These are phyloP conservation scores for Manis crassicaudata DNA, from an alignment of 2,797 vertebrate species.

Conservation along the genomic window DNA sequence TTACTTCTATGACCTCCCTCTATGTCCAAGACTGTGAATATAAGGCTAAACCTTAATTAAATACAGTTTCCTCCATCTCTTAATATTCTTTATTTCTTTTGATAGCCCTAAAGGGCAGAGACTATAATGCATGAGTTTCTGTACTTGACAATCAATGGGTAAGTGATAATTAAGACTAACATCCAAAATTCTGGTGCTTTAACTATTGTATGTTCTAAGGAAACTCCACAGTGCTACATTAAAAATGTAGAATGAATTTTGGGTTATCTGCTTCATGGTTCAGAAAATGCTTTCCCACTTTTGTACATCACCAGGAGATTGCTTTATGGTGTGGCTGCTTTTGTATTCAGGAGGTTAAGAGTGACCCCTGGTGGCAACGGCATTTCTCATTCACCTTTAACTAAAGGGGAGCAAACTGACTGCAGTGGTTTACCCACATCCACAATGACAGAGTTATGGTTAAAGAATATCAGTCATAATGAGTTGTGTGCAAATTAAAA, in stretches of 20 bases:
- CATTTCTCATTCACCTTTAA: conserved; percentile 40
- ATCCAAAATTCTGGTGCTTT: not conserved
- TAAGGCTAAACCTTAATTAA: not conserved
- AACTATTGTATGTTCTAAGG: not conserved
- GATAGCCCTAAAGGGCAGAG: not conserved
- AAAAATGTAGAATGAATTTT: not conserved
- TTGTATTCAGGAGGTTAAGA: conserved; percentile 54
- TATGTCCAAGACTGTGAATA: not conserved
- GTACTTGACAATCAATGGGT: not conserved
- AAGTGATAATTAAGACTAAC: not conserved
- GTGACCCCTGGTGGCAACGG: conserved; percentile 73
- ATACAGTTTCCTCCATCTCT: not conserved
- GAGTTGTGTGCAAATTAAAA: not conserved
- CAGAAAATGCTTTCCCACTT: not conserved
- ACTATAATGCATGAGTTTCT: not conserved
- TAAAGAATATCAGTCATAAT: not conserved
- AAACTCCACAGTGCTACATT: not conserved
- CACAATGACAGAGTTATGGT: not conserved
- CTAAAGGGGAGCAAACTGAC: not conserved
- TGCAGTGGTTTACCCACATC: not conserved
- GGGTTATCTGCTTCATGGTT: not conserved
- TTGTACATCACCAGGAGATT: not conserved
- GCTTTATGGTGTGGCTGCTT: not conserved
- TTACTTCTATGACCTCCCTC: not conserved
- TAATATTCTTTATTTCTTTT: not conserved